Evolutionary conservation across 2,797 vertebrate species (phyloP).

Genomic region (Diceros bicornis): DNA sequence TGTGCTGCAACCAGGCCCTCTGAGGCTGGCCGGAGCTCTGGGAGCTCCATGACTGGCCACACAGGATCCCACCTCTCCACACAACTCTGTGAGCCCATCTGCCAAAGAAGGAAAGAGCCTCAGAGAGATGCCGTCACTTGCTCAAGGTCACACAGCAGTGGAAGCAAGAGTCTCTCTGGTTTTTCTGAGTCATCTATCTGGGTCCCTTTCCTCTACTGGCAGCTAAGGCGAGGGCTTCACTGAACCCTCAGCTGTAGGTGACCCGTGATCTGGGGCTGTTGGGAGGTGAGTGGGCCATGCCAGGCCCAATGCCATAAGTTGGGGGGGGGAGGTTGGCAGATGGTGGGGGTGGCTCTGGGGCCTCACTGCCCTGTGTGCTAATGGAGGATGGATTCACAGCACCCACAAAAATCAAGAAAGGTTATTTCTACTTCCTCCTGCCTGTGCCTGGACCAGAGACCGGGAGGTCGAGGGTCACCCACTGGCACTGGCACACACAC

Average conservation of each 20-base stretch:
- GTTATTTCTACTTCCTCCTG: background rate
- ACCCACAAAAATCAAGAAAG: background rate
- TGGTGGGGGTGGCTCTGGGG: background rate
- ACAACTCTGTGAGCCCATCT: background rate
- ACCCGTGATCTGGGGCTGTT: background rate
- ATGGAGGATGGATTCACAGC: background rate
- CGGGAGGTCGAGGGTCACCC: background rate
- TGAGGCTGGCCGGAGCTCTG: background rate
- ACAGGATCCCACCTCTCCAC: background rate
- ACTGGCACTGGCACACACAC: too few species aligned
- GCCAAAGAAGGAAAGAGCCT: background rate
- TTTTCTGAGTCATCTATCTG: background rate
- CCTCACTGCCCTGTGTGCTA: background rate
- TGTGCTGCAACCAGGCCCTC: accelerated
- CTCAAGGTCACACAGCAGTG: background rate
- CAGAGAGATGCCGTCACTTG: background rate
- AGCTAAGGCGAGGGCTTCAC: background rate
- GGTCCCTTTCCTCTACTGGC: background rate
- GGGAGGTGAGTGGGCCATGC: background rate
- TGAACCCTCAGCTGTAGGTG: background rate
- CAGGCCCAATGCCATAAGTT: accelerated
- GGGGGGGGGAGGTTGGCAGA: too few species aligned
- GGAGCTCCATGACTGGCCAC: background rate
- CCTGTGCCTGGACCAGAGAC: background rate
- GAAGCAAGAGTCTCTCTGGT: too few species aligned